Conservation (phyloP, 2,113 vertebrate genomes). For the Oxyruncus cristatus region DNA sequence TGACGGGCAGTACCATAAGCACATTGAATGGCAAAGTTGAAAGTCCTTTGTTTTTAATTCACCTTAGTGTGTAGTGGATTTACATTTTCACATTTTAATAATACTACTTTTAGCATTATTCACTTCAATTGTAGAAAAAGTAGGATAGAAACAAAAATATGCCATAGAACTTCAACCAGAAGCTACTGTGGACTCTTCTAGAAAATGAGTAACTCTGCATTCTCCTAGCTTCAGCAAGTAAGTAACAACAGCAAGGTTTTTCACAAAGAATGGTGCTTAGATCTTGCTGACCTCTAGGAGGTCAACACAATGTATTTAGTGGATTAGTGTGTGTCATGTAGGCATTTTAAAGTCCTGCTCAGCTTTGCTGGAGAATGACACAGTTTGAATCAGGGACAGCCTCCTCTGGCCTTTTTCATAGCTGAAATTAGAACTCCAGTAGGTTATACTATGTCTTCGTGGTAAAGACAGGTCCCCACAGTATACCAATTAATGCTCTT, state of each 20-base stretch:
- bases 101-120: not conserved
- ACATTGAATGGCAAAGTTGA: not conserved
- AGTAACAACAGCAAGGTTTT: not conserved
- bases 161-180: not conserved
- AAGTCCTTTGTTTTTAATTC: not conserved
- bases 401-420: not conserved
- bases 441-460: not conserved
- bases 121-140: not conserved
- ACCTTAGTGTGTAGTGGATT: not conserved
- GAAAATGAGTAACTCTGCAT: not conserved
- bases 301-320: not conserved
- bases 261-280: not conserved
- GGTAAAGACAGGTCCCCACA: not conserved
- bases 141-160: not conserved
- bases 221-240: not conserved
- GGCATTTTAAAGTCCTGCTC: not conserved
- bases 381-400: conserved; percentile 9
- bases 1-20: not conserved
- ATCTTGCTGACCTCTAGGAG: not conserved
- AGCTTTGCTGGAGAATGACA: conserved; percentile 16
- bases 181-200: not conserved
- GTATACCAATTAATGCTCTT: not conserved
- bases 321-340: not conserved
- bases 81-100: not conserved
- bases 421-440: not conserved